Conservation (phyloP, 2,888 invertebrate genomes). For the Euplagia quadripunctaria region DNA sequence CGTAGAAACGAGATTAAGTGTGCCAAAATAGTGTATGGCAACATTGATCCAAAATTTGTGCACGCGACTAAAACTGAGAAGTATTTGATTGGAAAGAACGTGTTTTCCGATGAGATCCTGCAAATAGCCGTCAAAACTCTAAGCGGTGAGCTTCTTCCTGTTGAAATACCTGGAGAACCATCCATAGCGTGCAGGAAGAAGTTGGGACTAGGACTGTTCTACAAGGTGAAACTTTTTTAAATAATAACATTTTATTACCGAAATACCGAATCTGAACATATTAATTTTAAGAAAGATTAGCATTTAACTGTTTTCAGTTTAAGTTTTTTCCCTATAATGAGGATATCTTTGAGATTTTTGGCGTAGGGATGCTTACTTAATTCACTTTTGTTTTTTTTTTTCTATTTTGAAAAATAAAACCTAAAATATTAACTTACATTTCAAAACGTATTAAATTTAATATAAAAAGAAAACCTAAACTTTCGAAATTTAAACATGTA, state of each 20-base stretch:
- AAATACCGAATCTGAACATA: too few species aligned
- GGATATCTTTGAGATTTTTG: neutral
- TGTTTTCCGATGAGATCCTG: constrained; percentile 74
- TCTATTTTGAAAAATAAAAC: too few species aligned
- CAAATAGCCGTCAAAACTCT: constrained; percentile 85
- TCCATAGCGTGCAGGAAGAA: constrained; percentile 90
- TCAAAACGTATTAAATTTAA: too few species aligned
- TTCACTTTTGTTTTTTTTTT: too few species aligned
- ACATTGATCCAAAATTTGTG: constrained; percentile 85
- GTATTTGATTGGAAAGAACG: constrained; percentile 78
- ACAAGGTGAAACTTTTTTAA: constrained; percentile 88
- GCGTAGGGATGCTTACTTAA: too few species aligned
- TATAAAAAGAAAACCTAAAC: too few species aligned
- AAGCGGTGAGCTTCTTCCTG: constrained; percentile 88
- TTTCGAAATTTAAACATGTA: too few species aligned
- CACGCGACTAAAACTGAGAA: constrained; percentile 89
- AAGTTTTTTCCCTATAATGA: too few species aligned
- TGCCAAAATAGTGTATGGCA: constrained; percentile 90
- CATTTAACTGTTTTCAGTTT: too few species aligned
- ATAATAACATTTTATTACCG: too few species aligned
- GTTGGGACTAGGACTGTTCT: constrained; percentile 92
- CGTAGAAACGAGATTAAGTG: constrained; percentile 57
- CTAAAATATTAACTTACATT: too few species aligned
- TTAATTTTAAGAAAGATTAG: too few species aligned
- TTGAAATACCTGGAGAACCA: constrained; percentile 89